These are phyloP conservation scores for Hydractinia symbiolongicarpus DNA, from an alignment of 30 jellyfish, hydroid and myxozoan species.

Conservation along the genomic window DNA sequence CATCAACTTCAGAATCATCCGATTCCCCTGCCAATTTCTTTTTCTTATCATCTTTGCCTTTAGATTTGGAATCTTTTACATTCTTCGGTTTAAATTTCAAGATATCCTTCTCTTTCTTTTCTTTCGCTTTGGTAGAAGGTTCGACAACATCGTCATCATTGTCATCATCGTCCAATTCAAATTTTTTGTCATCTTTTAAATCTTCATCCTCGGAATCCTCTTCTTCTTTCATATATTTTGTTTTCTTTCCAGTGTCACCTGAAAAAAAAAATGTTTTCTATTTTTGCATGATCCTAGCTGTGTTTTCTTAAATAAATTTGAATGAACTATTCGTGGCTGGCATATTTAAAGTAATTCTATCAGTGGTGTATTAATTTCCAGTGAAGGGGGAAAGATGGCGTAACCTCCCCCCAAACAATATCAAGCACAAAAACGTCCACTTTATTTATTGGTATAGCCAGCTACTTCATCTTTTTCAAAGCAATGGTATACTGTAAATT, in stretches of 20 bases:
- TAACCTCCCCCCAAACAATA: no score
- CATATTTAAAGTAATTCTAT: no score
- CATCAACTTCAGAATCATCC: slow-evolving; percentile 2
- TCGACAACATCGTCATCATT: background rate
- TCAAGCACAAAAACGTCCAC: no score
- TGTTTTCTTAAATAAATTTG: background rate
- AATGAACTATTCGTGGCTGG: background rate
- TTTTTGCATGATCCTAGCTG: background rate
- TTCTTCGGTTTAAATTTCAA: slow-evolving; percentile 10
- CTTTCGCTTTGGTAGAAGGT: background rate
- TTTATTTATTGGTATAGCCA: no score
- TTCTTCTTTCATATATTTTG: background rate
- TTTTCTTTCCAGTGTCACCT: background rate
- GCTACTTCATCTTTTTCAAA: no score
- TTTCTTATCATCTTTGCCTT: background rate
- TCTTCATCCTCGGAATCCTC: slow-evolving; percentile 3
- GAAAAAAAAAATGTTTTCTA: background rate
- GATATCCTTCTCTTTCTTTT: slow-evolving; percentile 8
- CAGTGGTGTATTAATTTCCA: no score
- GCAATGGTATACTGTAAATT: no score
- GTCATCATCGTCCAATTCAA: slow-evolving; percentile 1
- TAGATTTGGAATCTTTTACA: background rate
- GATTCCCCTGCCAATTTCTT: background rate
- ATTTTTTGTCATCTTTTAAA: slow-evolving; percentile 1
- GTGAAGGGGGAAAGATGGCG: no score